These are phyloP conservation scores for Thaleichthys pacificus DNA, from an alignment of 2,797 vertebrate species.

Conservation along the genomic window DNA sequence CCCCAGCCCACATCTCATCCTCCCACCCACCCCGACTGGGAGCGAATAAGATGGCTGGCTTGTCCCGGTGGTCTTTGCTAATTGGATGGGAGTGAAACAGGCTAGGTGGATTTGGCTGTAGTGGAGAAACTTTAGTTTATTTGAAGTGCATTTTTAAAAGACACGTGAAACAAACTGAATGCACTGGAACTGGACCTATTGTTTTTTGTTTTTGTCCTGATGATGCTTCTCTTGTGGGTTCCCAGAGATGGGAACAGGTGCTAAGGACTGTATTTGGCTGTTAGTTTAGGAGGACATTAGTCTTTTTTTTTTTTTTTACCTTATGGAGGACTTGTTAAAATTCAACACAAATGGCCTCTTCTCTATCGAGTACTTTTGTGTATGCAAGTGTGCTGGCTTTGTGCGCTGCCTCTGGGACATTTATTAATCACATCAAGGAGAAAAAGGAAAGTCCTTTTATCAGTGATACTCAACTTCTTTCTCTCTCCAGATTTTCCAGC, in stretches of 20 bases:
- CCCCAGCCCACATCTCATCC: slow-evolving; percentile 48
- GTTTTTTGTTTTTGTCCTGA: slow-evolving; percentile 40
- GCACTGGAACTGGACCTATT: slow-evolving; percentile 57
- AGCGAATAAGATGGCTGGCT: slow-evolving; percentile 57
- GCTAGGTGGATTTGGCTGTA: slow-evolving; percentile 57
- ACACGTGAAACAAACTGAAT: slow-evolving; percentile 33
- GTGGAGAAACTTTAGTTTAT: slow-evolving; percentile 57
- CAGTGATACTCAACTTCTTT: slow-evolving; percentile 20
- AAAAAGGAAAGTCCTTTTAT: slow-evolving; percentile 41
- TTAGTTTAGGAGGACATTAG: background rate
- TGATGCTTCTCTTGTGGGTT: background rate
- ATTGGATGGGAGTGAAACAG: slow-evolving; percentile 62
- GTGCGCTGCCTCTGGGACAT: slow-evolving; percentile 21
- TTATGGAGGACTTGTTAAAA: slow-evolving; percentile 40
- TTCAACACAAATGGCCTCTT: slow-evolving; percentile 54
- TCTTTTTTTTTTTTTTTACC: slow-evolving; percentile 24
- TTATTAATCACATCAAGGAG: slow-evolving; percentile 44
- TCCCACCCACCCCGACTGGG: slow-evolving; percentile 19
- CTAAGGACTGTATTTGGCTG: background rate
- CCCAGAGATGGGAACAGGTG: slow-evolving; percentile 5
- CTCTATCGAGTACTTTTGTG: slow-evolving; percentile 50
- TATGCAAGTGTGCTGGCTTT: slow-evolving; percentile 42
- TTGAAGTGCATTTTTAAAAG: slow-evolving; percentile 41
- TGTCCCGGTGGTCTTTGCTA: slow-evolving; percentile 58
- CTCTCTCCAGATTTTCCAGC: slow-evolving; percentile 17